Evolutionary conservation across 2,113 vertebrate species (phyloP), one percentile per base, ranked within the genome.

Genomic region (Glaucidium brasilianum): DNA sequence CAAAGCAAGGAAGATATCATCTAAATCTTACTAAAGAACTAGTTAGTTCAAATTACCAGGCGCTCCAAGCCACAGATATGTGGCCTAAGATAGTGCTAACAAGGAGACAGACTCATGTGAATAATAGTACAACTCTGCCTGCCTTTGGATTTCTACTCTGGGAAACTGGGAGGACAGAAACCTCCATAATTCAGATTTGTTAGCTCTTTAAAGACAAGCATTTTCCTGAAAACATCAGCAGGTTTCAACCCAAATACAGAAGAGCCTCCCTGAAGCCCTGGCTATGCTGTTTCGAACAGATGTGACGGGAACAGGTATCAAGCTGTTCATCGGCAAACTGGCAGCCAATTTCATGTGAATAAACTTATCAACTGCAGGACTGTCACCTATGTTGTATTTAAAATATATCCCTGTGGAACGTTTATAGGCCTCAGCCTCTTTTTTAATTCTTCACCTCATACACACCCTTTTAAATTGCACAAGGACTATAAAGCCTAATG

Each of bases 391-490:
- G 59, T 5, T 87, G 22, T 21, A 59, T 50, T 85, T 68, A 76
- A 85, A 90, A 92, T 72, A 78, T 27, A 85, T 7, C 49, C 18
- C 53, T 43, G 37, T 89, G 85, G 85, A 89, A 92, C 56, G 66
- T 56, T 85, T 72, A 77, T 41, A 88, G 67, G 49, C 58, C 53
- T 78, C 58, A 63, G 53, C 49, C 72, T 88, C 37, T 90, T 75
- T 82, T 76, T 90, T 15, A 85, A 49, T 78, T 89, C 89, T 66
- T 94, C 53, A 60, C 8, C 20, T 92, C 77, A 90, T 14, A 95
- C 58, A 91, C 80, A 47, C 87, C 93, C 92, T 91, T 91, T 84
- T 47, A 86, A 92, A 97, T 95, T 79, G 92, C 59, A 80, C 85
- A 88, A 91, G 77, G 68, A 62, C 59, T 85, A 50, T 63, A 93